Evolutionary conservation across 2,113 vertebrate genomes (phyloP), one percentile per base, ranked within the genome.

Genomic region (Corvus cornix): DNA sequence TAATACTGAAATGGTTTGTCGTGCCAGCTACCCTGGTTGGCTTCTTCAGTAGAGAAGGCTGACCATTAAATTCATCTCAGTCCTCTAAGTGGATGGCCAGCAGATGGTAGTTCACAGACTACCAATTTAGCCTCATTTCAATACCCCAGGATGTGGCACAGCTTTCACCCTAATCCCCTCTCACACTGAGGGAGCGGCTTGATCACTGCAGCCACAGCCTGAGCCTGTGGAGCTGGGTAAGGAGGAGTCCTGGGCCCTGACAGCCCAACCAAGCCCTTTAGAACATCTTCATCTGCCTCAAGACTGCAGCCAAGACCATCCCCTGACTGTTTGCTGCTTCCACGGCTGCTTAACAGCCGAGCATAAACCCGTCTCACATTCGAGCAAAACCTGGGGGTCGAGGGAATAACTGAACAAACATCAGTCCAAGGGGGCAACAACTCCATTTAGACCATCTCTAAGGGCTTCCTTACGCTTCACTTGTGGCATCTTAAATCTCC

Each of bases 321-420:
- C 76, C 8, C 62, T 41, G 6, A 43, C 85, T 27, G 51, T 39
- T 4, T 21, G 64, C 51, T 43, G 72, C 67, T 53, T 28, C 53
- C 90, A 43, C 0, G 4, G 78, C 67, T 21, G 46, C 56, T 13
- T 11, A 79, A 55, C 22, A 53, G 87, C 66, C 26, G 1, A 89
- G 77, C 14, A 27, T 0, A 75, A 27, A 41, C 64, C 44, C 5
- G 7, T 3, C 64, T 22, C 0, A 0, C 26, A 28, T 9, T 35
- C 0, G 0, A 56, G 11, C 30, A 58, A 68, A 89, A 43, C 28
- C 49, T 8, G 37, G 28, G 63, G 37, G 26, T 13, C 0, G 0
- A 58, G 16, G 19, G 22, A 89, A 44, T 0, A 5, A 59, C 35
- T 21, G 39, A 41, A 31, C n/a, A 60, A 56, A 30, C 6, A 2